Conservation (phyloP, 2,888 invertebrate species). For the Oxytorus armatus region DNA sequence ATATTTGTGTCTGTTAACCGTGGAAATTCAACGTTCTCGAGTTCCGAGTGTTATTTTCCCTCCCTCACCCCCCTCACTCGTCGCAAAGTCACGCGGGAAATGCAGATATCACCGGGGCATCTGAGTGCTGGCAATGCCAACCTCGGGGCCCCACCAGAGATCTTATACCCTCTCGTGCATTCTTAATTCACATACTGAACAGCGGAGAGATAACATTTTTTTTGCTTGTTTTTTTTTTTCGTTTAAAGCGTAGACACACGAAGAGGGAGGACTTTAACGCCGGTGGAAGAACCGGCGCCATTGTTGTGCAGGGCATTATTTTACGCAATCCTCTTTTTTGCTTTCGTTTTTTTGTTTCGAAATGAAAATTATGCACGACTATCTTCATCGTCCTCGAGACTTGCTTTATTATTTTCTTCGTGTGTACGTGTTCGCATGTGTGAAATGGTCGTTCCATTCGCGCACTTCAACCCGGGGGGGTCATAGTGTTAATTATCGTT, state of each 20-base stretch:
- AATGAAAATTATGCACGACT: constrained; percentile 33
- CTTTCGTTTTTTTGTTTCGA: constrained; percentile 46
- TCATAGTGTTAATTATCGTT: no score
- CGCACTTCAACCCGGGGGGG: no score
- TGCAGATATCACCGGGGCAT: constrained; percentile 53
- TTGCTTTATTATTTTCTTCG: no score
- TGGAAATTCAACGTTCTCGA: constrained; percentile 57
- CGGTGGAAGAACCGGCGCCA: constrained; percentile 20
- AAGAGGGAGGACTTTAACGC: constrained; percentile 18
- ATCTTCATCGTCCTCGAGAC: no score
- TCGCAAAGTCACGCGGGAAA: constrained; percentile 66
- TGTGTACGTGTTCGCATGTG: not conserved
- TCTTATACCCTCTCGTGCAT: constrained; percentile 65
- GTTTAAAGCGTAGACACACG: constrained; percentile 14
- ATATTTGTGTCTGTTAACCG: constrained; percentile 23
- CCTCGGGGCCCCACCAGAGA: constrained; percentile 40
- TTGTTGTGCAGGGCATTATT: constrained; percentile 58
- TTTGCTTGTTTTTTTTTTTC: no score
- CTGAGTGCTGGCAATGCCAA: constrained; percentile 28
- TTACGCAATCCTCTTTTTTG: constrained; percentile 32
- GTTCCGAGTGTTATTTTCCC: constrained; percentile 62
- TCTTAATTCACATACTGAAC: constrained; percentile 63
- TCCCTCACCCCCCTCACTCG: no score
- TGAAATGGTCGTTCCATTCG: no score
- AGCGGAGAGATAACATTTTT: constrained; percentile 18